These are phyloP conservation scores for Tylochromis polylepis DNA, from an alignment of 2,113 vertebrate genomes.

Conservation along the genomic window DNA sequence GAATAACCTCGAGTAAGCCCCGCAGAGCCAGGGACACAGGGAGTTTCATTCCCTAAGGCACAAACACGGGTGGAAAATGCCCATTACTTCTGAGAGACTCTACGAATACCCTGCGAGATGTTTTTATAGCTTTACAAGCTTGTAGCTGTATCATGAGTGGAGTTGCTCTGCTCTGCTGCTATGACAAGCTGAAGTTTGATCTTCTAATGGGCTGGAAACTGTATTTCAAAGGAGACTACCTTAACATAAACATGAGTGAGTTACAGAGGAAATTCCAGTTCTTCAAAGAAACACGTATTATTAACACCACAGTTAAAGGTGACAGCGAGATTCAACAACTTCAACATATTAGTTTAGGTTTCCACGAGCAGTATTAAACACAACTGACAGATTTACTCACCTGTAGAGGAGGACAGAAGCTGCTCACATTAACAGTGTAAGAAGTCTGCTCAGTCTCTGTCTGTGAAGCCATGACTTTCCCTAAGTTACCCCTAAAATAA, in stretches of 20 bases:
- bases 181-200: neutral
- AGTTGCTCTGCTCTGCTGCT: neutral
- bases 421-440: slow-evolving; percentile 65
- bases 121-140: neutral
- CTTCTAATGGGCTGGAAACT: neutral
- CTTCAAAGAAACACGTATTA: neutral
- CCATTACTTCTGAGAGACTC: neutral
- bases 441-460: slow-evolving; percentile 22
- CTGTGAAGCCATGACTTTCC: slow-evolving; percentile 19
- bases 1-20: slow-evolving; percentile 54
- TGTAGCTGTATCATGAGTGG: neutral
- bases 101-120: neutral
- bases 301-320: neutral
- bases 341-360: neutral
- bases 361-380: neutral
- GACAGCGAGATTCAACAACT: slow-evolving; percentile 1
- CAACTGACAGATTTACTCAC: slow-evolving; percentile 43
- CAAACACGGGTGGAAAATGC: neutral
- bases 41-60: slow-evolving; percentile 56
- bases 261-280: neutral
- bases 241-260: neutral
- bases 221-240: neutral
- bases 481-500: slow-evolving; percentile 54
- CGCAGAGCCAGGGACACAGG: slow-evolving; percentile 58
- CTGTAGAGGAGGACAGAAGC: slow-evolving; percentile 68